phyloP scores from a whole-genome alignment of 2,888 invertebrate genomes.

The Subacronicta megacephala region DNA sequence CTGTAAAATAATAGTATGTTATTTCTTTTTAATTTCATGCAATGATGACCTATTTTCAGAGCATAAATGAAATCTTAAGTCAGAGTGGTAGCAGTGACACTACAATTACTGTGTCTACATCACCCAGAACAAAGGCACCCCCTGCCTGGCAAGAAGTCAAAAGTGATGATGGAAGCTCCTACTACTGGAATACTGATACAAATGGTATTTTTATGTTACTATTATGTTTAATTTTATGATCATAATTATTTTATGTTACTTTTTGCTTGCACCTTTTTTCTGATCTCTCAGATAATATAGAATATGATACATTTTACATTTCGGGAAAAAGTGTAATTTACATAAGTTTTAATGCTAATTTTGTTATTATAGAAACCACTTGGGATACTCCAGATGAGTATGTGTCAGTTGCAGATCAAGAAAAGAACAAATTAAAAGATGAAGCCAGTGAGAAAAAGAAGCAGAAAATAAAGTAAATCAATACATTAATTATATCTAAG shows the following conservation, averaged over 20 bases:
- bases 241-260: too few relatives aligned
- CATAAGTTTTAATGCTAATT: too few relatives aligned
- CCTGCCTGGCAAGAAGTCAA: slow-evolving; percentile 94
- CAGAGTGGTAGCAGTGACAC: slow-evolving; percentile 64
- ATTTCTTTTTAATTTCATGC: neutral
- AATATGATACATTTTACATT: too few relatives aligned
- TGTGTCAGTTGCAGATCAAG: slow-evolving; percentile 91
- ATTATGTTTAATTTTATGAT: neutral
- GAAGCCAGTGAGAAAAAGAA: slow-evolving; percentile 73
- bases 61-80: slow-evolving; percentile 79
- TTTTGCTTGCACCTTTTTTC: too few relatives aligned
- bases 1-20: neutral
- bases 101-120: slow-evolving; percentile 58
- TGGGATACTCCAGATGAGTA: slow-evolving; percentile 95
- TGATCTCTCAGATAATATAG: too few relatives aligned
- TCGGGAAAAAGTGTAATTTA: too few relatives aligned
- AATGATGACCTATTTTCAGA: slow-evolving; percentile 62
- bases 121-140: slow-evolving; percentile 55
- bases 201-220: slow-evolving; percentile 89
- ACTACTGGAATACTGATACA: slow-evolving; percentile 96
- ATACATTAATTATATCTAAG: too few relatives aligned
- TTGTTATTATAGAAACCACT: slow-evolving; percentile 90
- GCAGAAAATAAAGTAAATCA: slow-evolving; percentile 74
- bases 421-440: slow-evolving; percentile 82
- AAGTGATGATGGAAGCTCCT: slow-evolving; percentile 93